Base-by-base conservation (phyloP, 2,888 invertebrate genomes). In the Xylota segnis region DNA sequence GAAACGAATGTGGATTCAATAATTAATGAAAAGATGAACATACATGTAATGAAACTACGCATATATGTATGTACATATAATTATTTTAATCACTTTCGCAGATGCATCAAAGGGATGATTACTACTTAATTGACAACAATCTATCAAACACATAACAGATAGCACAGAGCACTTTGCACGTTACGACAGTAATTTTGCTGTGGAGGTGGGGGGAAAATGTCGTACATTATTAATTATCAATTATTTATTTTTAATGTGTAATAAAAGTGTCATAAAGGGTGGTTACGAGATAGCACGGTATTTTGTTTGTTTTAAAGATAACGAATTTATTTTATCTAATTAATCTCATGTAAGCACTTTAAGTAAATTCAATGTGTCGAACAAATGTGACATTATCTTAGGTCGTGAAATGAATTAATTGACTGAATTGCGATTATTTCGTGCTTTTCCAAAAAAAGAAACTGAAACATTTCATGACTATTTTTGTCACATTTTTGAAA, bases 241-340 rank as follows among this genome's bases (percentile, higher is more conserved):
- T 52, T 52, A 52, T 52, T 52, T 23, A 12, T 29, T 52, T 52
- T 29, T n/a, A 29, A n/a, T 52, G 29, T n/a, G 5, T 1, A 29
- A 52, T 52, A 29, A 52, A 52, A 12, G 7, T 54, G 52, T 29
- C 52, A 29, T 54, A 54, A 54, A n/a, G 29, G 1, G 5, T 54
- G n/a, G 27, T 52, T 29, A 5, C 29, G 6, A 54, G 52, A 54
- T 54, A 52, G 29, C 27, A 54, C 14, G n/a, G 9, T 18, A 45
- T 16, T 45, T 23, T 23, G 23, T 23, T 23, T n/a, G n/a, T 45
- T 45, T 2, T 0, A 18, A 7, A 54, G 52, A 54, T 54, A 54
- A n/a, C 2, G n/a, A 0, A 2, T 18, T 23, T 23, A 0, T 50
- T 14, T 43, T 14, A 0, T 43, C 5, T 6, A 5, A n/a, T 5